Percentiles rank a stretch among this genome's conserved stretches.
phyloP scores from a whole-genome alignment of 2,888 invertebrate genomes.

The Euzophera pinguis region DNA sequence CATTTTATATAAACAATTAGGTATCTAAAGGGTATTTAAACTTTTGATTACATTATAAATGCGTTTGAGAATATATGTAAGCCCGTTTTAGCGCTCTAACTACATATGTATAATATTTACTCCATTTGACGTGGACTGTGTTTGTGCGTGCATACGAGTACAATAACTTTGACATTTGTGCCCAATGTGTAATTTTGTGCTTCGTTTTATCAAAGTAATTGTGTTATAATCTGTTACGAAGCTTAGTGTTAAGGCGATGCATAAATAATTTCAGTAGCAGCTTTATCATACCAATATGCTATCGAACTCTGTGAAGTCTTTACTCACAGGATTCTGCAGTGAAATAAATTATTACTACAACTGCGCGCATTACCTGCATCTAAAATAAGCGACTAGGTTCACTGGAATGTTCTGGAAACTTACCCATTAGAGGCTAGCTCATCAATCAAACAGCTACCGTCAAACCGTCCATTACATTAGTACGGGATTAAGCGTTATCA shows the following conservation, averaged over 20 bases:
- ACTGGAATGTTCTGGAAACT: conserved; percentile 67
- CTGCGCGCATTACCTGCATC: conserved; percentile 37
- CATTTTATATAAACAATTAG: no score
- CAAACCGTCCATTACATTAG: conserved; percentile 57
- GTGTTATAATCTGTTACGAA: conserved; percentile 22
- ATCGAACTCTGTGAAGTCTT: conserved; percentile 13
- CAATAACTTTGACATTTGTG: conserved; percentile 33
- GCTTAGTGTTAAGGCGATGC: conserved; percentile 8
- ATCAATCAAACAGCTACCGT: conserved; percentile 90
- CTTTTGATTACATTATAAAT: no score
- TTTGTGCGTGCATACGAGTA: conserved; percentile 34
- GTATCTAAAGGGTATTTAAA: no score
- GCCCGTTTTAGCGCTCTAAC: conserved; percentile 5
- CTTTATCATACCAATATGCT: conserved; percentile 12
- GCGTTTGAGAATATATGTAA: not conserved
- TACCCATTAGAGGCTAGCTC: conserved; percentile 90
- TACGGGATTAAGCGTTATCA: conserved; percentile 69
- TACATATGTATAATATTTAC: not conserved
- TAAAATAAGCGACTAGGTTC: conserved; percentile 63
- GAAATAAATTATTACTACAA: conserved; percentile 18
- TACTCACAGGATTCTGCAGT: conserved; percentile 15
- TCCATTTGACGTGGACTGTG: conserved; percentile 8
- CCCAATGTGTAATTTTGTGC: conserved; percentile 19
- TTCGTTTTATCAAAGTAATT: conserved; percentile 35
- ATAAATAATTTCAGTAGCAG: conserved; percentile 4